Base-by-base conservation (phyloP, 2,888 invertebrate species). In the Eurois occulta region DNA sequence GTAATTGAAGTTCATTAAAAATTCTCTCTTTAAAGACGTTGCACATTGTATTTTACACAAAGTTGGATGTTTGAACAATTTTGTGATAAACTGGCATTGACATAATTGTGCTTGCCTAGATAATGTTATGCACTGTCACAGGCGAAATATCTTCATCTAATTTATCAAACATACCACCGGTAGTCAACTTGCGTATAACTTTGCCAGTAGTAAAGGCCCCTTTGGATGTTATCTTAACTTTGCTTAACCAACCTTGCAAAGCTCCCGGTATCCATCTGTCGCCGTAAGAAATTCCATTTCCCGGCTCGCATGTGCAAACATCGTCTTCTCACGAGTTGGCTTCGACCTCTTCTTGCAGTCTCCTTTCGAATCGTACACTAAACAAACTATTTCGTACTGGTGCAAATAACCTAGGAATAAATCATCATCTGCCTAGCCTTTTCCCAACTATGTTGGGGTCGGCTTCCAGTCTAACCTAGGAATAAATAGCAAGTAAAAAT, bases 271-370 rank as follows among this genome's bases (percentile, higher is more conserved):
- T 80, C 73, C 75, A 75, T 78, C 84, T 82, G 80, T 78, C 71
- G 87, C 84, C 78, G 84, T 86, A 88, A 88, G 88, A 87, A 91
- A 91, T 91, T 91, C 90, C 88, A 93, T 93, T 92, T 91, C 91
- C 91, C 86, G 76, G 43, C 83, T 87, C 79, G 77, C 78, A 88
- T 90, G 87, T 81, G 85, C 88, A 91, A 91, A 92, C 81, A 91
- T 82, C 74, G 80, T 72, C 46, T 77, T 62, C 76, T 71, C 60
- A 77, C 75, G 74, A 82, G 79, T 74, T 83, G n/a, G 48, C 69
- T 70, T 72, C 81, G 75, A 85, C 75, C 77, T 80, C 43, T 55
- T 48, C 67, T 62, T 35, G 48, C 28, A 2, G 75, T 86, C 86
- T 90, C 71, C 84, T 80, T 72, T 66, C 38, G 41, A 68, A 80